A percentile compares a stretch with the other conserved stretches of the same genome.
Evolutionary conservation across 2,797 vertebrate genomes (phyloP).

Genomic region (Gambusia yucatana): DNA sequence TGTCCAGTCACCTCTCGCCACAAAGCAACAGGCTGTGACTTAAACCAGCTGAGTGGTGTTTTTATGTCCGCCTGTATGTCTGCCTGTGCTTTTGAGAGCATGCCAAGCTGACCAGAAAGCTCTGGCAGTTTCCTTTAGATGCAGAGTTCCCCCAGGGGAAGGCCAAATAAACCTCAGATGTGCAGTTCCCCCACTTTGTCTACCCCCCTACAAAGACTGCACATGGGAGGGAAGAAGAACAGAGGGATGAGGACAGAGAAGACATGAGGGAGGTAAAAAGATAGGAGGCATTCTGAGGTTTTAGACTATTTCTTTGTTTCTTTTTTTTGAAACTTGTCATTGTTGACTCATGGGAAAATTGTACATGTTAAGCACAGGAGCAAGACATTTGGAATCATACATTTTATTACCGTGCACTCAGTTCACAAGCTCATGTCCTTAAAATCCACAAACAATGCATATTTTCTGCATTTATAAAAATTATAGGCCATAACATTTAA

Average conservation of each 20-base stretch:
- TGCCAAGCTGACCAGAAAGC: constrained; percentile 74
- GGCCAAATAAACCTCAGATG: constrained; percentile 82
- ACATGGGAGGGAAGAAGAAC: constrained; percentile 50
- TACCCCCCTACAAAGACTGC: constrained; percentile 38
- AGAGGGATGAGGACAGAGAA: constrained; percentile 45
- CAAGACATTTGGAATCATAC: constrained; percentile 55
- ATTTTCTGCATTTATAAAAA: constrained; percentile 32
- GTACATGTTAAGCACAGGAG: constrained; percentile 67
- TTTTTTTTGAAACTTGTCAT: constrained; percentile 61
- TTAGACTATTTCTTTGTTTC: constrained; percentile 35
- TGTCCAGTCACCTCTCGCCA: constrained; percentile 21
- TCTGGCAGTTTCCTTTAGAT: constrained; percentile 76
- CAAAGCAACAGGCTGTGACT: constrained; percentile 2
- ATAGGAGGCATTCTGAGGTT: constrained; percentile 45
- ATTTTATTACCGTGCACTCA: constrained; percentile 51
- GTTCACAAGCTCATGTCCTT: constrained; percentile 70
- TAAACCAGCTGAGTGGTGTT: constrained; percentile 50
- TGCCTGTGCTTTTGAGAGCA: constrained; percentile 61
- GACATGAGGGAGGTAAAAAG: constrained; percentile 39
- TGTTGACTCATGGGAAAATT: constrained; percentile 59
- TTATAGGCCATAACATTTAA: constrained; percentile 25
- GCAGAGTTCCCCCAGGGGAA: constrained; percentile 67
- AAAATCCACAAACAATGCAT: constrained; percentile 57
- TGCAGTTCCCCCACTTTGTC: constrained; percentile 44
- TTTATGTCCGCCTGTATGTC: constrained; percentile 18